phyloP scores from a whole-genome alignment of 1,140 invertebrate genomes.

The Heliconius nattereri region DNA sequence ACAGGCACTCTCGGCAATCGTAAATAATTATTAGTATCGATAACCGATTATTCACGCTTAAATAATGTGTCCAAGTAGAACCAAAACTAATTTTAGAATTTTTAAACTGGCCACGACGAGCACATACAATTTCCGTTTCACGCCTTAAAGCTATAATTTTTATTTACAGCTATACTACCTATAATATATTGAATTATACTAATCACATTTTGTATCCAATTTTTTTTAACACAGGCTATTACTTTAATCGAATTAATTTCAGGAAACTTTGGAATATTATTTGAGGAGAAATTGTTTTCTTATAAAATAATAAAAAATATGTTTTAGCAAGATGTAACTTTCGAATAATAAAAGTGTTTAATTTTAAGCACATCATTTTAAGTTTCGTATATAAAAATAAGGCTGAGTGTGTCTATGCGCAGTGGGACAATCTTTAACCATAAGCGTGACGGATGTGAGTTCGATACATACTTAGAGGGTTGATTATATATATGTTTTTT shows the following conservation, averaged over 20 bases:
- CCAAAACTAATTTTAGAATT: conserved; percentile 45
- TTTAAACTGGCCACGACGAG: conserved; percentile 39
- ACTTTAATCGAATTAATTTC: conserved; percentile 13
- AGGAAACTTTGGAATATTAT: neutral
- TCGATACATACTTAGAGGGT: no score
- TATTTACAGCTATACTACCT: conserved; percentile 23
- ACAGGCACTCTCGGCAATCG: conserved; percentile 63
- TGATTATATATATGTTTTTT: no score
- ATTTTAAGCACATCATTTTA: neutral
- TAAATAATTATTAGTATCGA: conserved; percentile 76
- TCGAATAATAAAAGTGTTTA: no score
- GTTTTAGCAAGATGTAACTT: no score
- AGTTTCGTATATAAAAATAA: conserved; percentile 17
- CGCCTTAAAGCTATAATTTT: conserved; percentile 45
- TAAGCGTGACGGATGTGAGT: no score
- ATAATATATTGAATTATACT: conserved; percentile 31
- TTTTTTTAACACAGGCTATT: conserved; percentile 22
- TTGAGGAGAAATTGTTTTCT: neutral
- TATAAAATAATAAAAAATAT: neutral
- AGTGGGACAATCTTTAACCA: no score
- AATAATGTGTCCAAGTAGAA: conserved; percentile 45
- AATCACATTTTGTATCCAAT: conserved; percentile 31
- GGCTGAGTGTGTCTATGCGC: no score
- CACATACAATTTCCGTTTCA: conserved; percentile 45
- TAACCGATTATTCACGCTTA: conserved; percentile 57